Conservation (phyloP, 92 coral and sea anemone genomes). For the Heliopora coerulea region DNA sequence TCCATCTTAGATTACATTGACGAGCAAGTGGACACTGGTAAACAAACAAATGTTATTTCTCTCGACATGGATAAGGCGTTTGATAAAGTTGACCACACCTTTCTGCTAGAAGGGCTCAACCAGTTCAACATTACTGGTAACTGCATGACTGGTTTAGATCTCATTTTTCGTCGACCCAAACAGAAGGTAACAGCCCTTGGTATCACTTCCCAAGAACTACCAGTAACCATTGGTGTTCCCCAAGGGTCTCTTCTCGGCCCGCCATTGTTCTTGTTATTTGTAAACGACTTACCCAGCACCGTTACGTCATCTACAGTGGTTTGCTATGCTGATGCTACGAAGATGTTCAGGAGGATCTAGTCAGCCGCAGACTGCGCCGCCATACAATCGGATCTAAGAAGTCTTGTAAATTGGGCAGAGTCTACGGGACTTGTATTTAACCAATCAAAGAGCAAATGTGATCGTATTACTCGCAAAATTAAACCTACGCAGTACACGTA, state of each 20-base stretch:
- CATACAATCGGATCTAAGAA: slow-evolving; percentile 15
- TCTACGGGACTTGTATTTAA: not conserved
- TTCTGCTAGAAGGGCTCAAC: not conserved
- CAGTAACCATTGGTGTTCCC: no score
- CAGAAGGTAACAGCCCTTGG: slow-evolving; percentile 16
- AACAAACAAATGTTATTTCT: not conserved
- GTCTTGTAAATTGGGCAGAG: not conserved
- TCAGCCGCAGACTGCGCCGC: not conserved
- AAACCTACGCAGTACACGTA: slow-evolving; percentile 1
- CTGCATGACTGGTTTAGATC: slow-evolving; percentile 14
- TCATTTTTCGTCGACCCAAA: not conserved
- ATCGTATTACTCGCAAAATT: slow-evolving; percentile 26
- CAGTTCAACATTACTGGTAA: slow-evolving; percentile 1
- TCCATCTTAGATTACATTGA: not conserved
- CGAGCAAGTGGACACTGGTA: not conserved
- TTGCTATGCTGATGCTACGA: slow-evolving; percentile 11
- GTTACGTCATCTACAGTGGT: not conserved
- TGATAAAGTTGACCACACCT: not conserved
- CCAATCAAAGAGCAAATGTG: slow-evolving; percentile 7
- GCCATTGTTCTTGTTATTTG: not conserved
- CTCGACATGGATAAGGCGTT: slow-evolving; percentile 16
- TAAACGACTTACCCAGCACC: not conserved
- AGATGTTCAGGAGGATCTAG: not conserved
- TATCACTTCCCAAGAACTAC: slow-evolving; percentile 2
- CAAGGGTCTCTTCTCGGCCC: not conserved